A percentile compares a stretch with the other conserved stretches of the same genome.
phyloP scores from a whole-genome alignment of 2,888 invertebrate species.

The Drosophila putrida region DNA sequence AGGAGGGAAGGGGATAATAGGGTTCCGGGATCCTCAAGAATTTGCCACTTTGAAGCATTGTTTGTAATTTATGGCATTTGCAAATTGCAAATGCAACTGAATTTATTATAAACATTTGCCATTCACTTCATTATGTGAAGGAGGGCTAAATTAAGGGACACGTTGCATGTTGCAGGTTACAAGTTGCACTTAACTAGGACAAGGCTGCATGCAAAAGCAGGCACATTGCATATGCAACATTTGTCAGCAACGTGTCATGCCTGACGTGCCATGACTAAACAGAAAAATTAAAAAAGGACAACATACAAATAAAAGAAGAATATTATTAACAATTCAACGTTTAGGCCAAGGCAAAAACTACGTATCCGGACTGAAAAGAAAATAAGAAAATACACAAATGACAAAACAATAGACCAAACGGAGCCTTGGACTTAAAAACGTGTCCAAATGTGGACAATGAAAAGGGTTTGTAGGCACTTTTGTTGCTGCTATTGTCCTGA shows the following conservation, averaged over 20 bases:
- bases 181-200: slow-evolving; percentile 39
- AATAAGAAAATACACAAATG: slow-evolving; percentile 43
- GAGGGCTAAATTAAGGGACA: not conserved
- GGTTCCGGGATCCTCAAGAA: not conserved
- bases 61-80: slow-evolving; percentile 67
- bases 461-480: slow-evolving; percentile 23
- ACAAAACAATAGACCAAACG: slow-evolving; percentile 59
- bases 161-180: slow-evolving; percentile 18
- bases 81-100: slow-evolving; percentile 63
- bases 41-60: slow-evolving; percentile 48
- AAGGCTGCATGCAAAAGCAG: slow-evolving; percentile 48
- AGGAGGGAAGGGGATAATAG: not conserved
- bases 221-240: slow-evolving; percentile 41
- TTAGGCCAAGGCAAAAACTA: slow-evolving; percentile 72
- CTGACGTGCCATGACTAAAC: slow-evolving; percentile 10
- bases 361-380: slow-evolving; percentile 54
- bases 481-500: slow-evolving; percentile 9
- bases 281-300: not conserved
- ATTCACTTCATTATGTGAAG: slow-evolving; percentile 53
- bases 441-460: slow-evolving; percentile 45
- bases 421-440: slow-evolving; percentile 52
- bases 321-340: slow-evolving; percentile 68
- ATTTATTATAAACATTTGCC: slow-evolving; percentile 48
- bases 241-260: slow-evolving; percentile 33
- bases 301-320: slow-evolving; percentile 17